These are phyloP conservation scores for Diacarnus erythraeanus DNA, from an alignment of 37 sponge, comb jelly and placozoan species.

Conservation along the genomic window DNA sequence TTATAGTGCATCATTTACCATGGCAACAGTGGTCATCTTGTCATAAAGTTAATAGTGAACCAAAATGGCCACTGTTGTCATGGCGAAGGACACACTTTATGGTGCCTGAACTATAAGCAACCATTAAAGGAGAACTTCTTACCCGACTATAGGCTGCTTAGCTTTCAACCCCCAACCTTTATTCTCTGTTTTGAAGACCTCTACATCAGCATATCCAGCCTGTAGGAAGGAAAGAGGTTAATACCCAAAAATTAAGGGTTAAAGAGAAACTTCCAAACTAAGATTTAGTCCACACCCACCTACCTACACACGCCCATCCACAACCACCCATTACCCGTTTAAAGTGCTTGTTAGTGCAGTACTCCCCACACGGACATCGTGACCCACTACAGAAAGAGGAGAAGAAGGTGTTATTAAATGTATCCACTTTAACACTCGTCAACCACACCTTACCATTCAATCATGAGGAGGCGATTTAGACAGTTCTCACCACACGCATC, in stretches of 20 bases:
- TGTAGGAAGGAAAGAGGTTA: conserved; percentile 3
- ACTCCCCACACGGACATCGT: conserved; percentile 89
- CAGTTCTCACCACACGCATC: conserved; percentile 92
- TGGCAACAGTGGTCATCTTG: no score
- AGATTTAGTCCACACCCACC: background rate
- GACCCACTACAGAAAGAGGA: conserved; percentile 60
- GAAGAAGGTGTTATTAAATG: background rate
- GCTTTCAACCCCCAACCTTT: conserved; percentile 97
- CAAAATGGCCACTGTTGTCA: no score
- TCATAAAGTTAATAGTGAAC: no score
- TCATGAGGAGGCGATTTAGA: conserved; percentile 93
- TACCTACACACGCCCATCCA: background rate
- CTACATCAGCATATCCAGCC: conserved; percentile 76
- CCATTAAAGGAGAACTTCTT: no score
- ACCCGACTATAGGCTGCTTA: conserved; percentile 51
- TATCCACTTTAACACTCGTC: background rate
- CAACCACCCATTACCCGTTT: conserved; percentile 55
- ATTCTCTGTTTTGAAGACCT: conserved; percentile 88
- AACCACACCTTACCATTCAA: conserved; percentile 82
- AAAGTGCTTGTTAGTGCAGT: conserved; percentile 89
- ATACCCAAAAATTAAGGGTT: background rate
- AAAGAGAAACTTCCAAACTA: background rate
- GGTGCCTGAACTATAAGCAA: no score
- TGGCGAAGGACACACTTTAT: no score
- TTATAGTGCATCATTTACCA: no score